Evolutionary conservation across 2,113 vertebrate genomes (phyloP).

Genomic region (Anolis sagrei): DNA sequence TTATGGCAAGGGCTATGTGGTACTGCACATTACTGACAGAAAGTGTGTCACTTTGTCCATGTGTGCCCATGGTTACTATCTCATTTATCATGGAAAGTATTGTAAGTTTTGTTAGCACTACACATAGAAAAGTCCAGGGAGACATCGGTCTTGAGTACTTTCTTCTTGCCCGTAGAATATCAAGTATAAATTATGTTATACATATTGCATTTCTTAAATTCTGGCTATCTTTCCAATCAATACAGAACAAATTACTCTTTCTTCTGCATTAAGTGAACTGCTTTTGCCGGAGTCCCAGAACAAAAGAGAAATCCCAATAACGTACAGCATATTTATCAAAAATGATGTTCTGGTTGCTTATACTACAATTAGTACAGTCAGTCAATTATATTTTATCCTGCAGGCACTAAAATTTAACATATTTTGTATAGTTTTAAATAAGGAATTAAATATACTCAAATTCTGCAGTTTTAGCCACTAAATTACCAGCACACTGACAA

Average conservation of each 20-base stretch:
- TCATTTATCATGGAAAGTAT: background rate
- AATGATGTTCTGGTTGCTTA: conserved; percentile 48
- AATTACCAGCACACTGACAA: background rate
- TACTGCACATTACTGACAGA: no score
- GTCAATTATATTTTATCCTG: background rate
- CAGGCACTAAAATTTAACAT: background rate
- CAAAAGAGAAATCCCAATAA: conserved; percentile 68
- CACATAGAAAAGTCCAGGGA: background rate
- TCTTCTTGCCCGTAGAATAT: background rate
- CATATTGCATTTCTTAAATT: background rate
- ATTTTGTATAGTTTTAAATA: background rate
- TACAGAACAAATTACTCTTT: background rate
- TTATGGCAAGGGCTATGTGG: no score
- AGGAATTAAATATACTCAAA: background rate
- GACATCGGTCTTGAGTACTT: background rate
- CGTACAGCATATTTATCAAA: conserved; percentile 25
- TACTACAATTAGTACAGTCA: background rate
- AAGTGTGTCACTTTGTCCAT: background rate
- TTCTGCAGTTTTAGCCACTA: background rate
- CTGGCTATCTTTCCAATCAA: no score
- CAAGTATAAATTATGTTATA: background rate
- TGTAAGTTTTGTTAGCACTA: background rate
- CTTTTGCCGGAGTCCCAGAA: conserved; percentile 39
- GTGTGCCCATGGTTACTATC: background rate
- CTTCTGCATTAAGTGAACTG: background rate